Conservation (phyloP, 2,797 vertebrate genomes). For the Furcifer pardalis region DNA sequence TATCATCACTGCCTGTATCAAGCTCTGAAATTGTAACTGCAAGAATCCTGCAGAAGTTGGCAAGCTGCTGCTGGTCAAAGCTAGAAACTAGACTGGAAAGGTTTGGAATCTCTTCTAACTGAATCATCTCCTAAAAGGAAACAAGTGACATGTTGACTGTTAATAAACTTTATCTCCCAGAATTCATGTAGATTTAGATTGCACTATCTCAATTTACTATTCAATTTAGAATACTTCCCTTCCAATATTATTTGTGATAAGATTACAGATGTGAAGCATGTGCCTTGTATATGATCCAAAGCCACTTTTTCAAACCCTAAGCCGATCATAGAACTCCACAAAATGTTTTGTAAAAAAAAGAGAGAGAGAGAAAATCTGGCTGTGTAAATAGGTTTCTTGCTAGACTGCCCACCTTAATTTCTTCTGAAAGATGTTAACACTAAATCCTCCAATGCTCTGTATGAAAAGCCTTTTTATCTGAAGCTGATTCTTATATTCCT, state of each 20-base stretch:
- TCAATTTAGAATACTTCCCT: background rate
- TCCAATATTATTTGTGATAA: background rate
- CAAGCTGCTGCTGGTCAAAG: constrained; percentile 98
- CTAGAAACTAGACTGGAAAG: constrained; percentile 92
- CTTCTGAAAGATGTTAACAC: background rate
- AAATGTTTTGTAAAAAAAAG: no score
- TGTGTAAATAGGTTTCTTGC: no score
- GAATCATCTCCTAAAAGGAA: constrained; percentile 91
- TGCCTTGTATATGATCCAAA: no score
- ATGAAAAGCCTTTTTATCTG: background rate
- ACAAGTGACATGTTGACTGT: constrained; percentile 20
- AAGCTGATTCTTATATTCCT: background rate
- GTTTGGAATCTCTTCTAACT: constrained; percentile 95
- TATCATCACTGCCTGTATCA: constrained; percentile 94
- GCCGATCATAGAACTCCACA: no score
- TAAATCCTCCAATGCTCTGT: background rate
- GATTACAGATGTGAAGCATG: background rate
- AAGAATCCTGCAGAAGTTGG: constrained; percentile 98
- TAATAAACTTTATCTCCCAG: background rate
- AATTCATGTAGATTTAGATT: background rate
- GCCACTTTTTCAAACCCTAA: no score
- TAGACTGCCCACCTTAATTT: no score
- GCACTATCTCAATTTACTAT: background rate
- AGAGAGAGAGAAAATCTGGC: no score
- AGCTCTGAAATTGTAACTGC: constrained; percentile 98